Conservation (phyloP, 2,113 vertebrate species). For the Colistium nudipinnis region DNA sequence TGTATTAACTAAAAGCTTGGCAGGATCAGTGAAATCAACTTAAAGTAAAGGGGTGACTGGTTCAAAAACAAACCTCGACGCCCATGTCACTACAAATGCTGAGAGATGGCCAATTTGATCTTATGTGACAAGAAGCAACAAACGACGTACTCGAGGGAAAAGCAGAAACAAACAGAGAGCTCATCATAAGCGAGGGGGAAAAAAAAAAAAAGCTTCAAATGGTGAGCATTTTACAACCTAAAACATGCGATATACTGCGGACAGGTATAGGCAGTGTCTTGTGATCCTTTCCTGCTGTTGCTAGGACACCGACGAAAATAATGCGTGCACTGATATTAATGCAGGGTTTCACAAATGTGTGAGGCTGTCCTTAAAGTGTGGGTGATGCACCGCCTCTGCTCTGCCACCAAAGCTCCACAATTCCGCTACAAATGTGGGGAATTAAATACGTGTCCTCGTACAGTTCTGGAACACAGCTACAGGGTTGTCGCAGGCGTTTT, state of each 20-base stretch:
- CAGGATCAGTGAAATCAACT: constrained; percentile 37
- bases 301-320: constrained; percentile 2
- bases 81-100: background rate
- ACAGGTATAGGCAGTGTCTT: constrained; percentile 7
- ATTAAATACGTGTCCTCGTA: background rate
- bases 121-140: background rate
- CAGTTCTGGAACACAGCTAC: background rate
- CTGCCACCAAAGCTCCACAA: background rate
- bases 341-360: constrained; percentile 1
- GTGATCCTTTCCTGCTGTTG: constrained; percentile 9
- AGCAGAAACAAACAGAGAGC: background rate
- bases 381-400: background rate
- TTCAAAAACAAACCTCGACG: constrained; percentile 40
- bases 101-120: background rate
- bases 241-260: constrained; percentile 5
- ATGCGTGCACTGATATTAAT: background rate
- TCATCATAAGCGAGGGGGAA: background rate
- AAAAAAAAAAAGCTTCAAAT: constrained; percentile 2
- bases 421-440: background rate
- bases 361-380: background rate
- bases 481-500: background rate
- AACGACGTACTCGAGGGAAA: background rate
- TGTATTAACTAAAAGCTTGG: constrained; percentile 48
- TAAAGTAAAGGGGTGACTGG: constrained; percentile 47
- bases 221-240: constrained; percentile 1